Evolutionary conservation across 30 jellyfish, hydroid and myxozoan genomes (phyloP).

Genomic region (Sanderia malayensis): DNA sequence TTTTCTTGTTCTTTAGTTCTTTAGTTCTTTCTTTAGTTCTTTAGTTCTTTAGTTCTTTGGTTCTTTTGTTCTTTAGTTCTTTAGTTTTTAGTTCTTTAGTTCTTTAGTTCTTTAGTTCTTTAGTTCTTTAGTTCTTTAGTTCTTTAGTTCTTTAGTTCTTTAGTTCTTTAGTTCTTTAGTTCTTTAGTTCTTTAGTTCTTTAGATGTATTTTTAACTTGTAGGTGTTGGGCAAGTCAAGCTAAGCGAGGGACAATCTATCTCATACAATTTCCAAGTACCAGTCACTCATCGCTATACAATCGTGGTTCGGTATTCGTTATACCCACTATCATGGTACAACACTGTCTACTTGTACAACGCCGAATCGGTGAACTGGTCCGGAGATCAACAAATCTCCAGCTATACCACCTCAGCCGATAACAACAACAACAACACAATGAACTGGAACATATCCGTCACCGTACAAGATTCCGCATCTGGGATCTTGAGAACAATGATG

Average conservation of each 20-base stretch:
- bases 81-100: too few relatives aligned
- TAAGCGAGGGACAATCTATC: conserved; percentile 32
- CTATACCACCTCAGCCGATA: conserved; percentile 48
- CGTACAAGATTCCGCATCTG: conserved; percentile 15
- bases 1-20: too few relatives aligned
- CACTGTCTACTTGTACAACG: conserved; percentile 62
- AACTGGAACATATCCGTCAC: conserved; percentile 54
- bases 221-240: conserved; percentile 55
- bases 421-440: too few relatives aligned
- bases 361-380: conserved; percentile 75
- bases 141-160: too few relatives aligned
- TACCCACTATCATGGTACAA: conserved; percentile 73
- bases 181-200: too few relatives aligned
- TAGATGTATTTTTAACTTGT: too few relatives aligned
- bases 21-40: too few relatives aligned
- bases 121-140: too few relatives aligned
- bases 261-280: conserved; percentile 71
- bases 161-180: too few relatives aligned
- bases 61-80: too few relatives aligned
- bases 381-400: conserved; percentile 42
- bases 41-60: too few relatives aligned
- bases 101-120: too few relatives aligned
- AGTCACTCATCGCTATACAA: conserved; percentile 45
- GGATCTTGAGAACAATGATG: neutral
- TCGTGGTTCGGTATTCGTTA: conserved; percentile 81